phyloP scores from a whole-genome alignment of 2,113 vertebrate genomes.

The Eurypyga helias region DNA sequence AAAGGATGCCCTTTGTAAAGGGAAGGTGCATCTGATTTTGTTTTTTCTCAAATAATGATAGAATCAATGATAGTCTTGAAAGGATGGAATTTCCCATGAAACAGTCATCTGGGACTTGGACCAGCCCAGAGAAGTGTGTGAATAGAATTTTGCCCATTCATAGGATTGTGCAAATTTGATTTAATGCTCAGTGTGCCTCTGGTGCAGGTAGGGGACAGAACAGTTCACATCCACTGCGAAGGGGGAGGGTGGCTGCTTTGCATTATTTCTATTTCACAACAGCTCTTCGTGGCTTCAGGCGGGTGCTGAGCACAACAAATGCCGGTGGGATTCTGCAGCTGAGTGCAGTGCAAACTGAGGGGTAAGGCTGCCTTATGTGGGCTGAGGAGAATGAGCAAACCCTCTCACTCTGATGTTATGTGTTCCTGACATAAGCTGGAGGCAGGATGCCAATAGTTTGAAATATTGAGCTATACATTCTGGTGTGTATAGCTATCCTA shows the following conservation, averaged over 20 bases:
- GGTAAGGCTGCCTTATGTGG: neutral
- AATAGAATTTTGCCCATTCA: neutral
- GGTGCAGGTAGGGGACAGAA: neutral
- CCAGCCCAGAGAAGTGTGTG: neutral
- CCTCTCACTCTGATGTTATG: neutral
- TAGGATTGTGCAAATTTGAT: neutral
- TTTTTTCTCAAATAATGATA: neutral
- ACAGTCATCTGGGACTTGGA: neutral
- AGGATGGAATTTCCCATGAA: neutral
- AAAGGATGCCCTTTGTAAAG: neutral
- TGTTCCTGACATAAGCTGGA: neutral
- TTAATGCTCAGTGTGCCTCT: rapidly evolving
- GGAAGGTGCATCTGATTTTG: neutral
- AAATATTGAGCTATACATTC: neutral
- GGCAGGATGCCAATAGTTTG: neutral
- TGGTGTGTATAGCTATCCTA: neutral
- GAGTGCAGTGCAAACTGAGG: neutral
- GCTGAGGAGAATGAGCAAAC: neutral
- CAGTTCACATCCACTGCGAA: neutral
- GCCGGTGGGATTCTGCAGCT: neutral
- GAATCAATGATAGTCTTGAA: neutral
- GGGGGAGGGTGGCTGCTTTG: neutral
- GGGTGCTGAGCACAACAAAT: rapidly evolving
- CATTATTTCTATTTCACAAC: neutral
- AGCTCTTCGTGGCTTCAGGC: neutral